These are phyloP conservation scores for Volucella bombylans DNA, from an alignment of 2,888 invertebrate genomes.

Conservation along the genomic window DNA sequence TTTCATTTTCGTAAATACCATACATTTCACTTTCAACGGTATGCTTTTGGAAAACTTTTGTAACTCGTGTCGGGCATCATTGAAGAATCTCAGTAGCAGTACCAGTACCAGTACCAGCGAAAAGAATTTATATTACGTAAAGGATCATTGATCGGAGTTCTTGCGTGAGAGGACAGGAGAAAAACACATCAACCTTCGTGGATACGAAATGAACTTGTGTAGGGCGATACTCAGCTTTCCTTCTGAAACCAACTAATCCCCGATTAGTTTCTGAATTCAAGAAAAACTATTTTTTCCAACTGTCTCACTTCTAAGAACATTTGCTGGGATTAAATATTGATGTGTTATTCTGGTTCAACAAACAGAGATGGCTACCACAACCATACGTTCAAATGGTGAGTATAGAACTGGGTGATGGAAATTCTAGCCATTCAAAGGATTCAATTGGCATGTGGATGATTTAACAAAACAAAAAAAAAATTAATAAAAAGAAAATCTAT, in stretches of 20 bases:
- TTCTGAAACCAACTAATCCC: conserved; percentile 9
- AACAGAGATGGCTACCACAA: conserved; percentile 63
- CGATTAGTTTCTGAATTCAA: background rate
- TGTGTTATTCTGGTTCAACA: conserved; percentile 45
- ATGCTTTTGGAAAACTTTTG: conserved; percentile 57
- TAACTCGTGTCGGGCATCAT: conserved; percentile 39
- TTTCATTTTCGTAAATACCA: conserved; percentile 15
- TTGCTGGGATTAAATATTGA: conserved; percentile 59
- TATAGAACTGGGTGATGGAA: conserved; percentile 8
- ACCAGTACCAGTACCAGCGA: conserved; percentile 32
- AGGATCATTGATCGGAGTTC: conserved; percentile 61
- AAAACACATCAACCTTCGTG: conserved; percentile 28
- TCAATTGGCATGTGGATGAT: background rate
- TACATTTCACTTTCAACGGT: conserved; percentile 26
- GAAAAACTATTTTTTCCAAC: conserved; percentile 17
- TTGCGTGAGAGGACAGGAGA: conserved; percentile 5
- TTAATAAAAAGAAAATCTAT: conserved; percentile 70
- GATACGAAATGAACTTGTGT: conserved; percentile 34
- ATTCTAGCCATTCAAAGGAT: background rate
- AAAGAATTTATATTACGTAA: conserved; percentile 65
- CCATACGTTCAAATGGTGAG: conserved; percentile 76
- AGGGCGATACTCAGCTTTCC: background rate
- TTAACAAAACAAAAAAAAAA: conserved; percentile 71
- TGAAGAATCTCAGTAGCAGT: background rate
- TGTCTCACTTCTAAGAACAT: conserved; percentile 28